phyloP scores from a whole-genome alignment of 2,888 invertebrate species.

The Colostygia pectinataria region DNA sequence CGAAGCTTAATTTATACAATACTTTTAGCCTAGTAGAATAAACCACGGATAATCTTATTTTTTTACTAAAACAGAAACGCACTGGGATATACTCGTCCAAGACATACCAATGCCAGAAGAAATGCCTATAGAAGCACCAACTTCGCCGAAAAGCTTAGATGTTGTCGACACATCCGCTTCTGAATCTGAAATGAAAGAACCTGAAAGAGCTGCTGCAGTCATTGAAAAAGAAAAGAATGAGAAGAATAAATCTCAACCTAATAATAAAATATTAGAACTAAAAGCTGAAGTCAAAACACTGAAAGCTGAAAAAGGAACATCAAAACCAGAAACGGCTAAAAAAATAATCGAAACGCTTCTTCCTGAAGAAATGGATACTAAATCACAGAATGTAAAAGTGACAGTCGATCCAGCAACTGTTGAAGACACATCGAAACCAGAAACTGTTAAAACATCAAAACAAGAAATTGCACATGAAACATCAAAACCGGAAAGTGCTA shows the following conservation, averaged over 20 bases:
- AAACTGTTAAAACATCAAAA: neutral
- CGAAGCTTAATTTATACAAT: too few relatives aligned
- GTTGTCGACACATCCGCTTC: conserved; percentile 20
- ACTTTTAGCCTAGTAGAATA: too few relatives aligned
- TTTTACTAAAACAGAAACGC: conserved; percentile 1
- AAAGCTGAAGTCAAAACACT: too few relatives aligned
- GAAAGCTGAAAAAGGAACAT: too few relatives aligned
- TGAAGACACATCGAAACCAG: too few relatives aligned
- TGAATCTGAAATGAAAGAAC: conserved; percentile 18
- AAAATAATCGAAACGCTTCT: too few relatives aligned
- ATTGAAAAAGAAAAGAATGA: neutral
- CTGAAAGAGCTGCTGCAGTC: neutral
- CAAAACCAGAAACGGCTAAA: too few relatives aligned
- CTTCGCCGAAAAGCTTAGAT: conserved; percentile 10
- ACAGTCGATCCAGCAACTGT: neutral
- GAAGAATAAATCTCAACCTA: neutral
- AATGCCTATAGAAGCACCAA: neutral
- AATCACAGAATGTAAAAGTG: neutral
- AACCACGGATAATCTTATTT: neutral
- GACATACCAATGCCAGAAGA: conserved; percentile 7
- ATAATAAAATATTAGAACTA: too few relatives aligned
- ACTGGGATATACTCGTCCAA: conserved; percentile 12
- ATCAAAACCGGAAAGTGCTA: neutral
- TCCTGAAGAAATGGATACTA: neutral
- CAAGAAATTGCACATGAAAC: neutral